Conservation (phyloP, 2,888 invertebrate genomes). For the Lasioglossum marginatum region DNA sequence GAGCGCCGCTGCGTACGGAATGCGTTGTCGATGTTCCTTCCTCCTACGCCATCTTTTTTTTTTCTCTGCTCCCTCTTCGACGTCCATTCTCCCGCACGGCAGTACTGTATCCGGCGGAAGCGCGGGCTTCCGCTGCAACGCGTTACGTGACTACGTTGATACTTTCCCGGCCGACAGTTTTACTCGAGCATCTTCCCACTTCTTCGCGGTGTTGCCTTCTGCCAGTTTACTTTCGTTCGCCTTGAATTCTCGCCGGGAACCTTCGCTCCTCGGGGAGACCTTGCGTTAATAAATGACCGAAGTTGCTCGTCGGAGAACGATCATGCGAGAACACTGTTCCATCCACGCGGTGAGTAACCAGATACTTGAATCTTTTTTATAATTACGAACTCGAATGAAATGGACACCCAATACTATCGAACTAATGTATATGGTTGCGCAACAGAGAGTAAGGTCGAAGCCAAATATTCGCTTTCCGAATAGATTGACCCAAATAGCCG, state of each 20-base stretch:
- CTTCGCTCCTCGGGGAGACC: background rate
- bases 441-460: background rate
- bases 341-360: background rate
- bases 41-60: slow-evolving; percentile 24
- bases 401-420: background rate
- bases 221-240: slow-evolving; percentile 26
- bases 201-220: slow-evolving; percentile 40
- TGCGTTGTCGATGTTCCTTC: slow-evolving; percentile 61
- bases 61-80: slow-evolving; percentile 19
- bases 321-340: background rate
- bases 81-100: background rate
- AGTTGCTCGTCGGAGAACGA: background rate
- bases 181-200: slow-evolving; percentile 40
- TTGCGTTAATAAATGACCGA: slow-evolving; percentile 38
- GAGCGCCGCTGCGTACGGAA: slow-evolving; percentile 69
- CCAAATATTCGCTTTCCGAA: background rate
- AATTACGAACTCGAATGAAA: background rate
- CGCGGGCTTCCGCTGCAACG: slow-evolving; percentile 45
- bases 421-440: background rate
- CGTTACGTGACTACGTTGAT: slow-evolving; percentile 59
- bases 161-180: slow-evolving; percentile 44
- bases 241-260: slow-evolving; percentile 9
- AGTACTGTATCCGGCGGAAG: slow-evolving; percentile 57
- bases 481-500: background rate
- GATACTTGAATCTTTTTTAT: background rate